Evolutionary conservation across 2,797 vertebrate genomes (phyloP).

Genomic region (Helicolenus hilgendorfi): DNA sequence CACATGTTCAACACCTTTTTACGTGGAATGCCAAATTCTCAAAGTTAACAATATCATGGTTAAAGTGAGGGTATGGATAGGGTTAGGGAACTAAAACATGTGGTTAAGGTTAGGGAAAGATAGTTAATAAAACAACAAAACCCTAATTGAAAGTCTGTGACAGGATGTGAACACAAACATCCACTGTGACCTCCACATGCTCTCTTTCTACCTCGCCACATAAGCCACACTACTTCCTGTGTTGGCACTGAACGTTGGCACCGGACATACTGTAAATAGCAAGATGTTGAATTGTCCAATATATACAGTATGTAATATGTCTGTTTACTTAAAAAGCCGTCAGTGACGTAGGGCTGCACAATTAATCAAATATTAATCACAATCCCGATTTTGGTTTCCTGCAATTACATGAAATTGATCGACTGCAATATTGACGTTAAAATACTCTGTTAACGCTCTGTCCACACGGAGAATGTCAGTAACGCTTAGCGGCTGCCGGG

Average conservation of each 20-base stretch:
- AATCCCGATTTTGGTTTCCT: too few relatives aligned
- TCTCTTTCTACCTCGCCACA: background rate
- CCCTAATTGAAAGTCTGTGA: background rate
- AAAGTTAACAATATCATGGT: too few relatives aligned
- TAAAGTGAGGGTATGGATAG: fast-evolving
- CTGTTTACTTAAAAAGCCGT: background rate
- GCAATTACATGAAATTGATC: too few relatives aligned
- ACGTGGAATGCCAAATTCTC: too few relatives aligned
- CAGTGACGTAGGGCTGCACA: background rate
- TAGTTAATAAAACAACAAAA: background rate
- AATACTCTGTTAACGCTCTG: too few relatives aligned
- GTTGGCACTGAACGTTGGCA: background rate
- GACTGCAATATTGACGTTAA: too few relatives aligned
- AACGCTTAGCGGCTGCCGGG: too few relatives aligned
- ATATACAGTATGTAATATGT: background rate
- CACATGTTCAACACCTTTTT: too few relatives aligned
- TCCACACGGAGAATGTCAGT: too few relatives aligned
- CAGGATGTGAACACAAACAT: background rate
- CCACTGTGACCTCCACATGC: background rate
- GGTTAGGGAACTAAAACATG: background rate
- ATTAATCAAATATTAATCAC: too few relatives aligned
- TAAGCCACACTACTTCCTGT: background rate
- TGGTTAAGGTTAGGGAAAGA: background rate
- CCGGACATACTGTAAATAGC: background rate
- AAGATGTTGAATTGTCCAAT: background rate